These are phyloP conservation scores for Pemphigus obesinymphae DNA, from an alignment of 1,140 invertebrate species.

Conservation along the genomic window DNA sequence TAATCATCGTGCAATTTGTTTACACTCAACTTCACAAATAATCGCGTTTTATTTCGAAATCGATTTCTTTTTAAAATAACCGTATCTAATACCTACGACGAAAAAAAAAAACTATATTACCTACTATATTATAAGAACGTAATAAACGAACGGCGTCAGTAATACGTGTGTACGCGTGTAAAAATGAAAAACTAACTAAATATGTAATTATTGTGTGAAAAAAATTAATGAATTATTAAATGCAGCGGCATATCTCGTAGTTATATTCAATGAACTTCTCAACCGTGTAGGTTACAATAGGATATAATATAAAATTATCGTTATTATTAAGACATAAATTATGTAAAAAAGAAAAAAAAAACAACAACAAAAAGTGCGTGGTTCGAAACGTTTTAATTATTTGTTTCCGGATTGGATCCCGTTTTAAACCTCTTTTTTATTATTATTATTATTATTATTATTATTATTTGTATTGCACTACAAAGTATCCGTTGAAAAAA, in stretches of 20 bases:
- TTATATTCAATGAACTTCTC: conserved; percentile 27
- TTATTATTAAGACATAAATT: conserved; percentile 42
- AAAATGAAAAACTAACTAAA: conserved; percentile 4
- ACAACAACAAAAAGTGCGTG: neutral
- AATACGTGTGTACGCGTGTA: neutral
- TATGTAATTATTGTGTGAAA: conserved; percentile 41
- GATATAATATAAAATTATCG: conserved; percentile 37
- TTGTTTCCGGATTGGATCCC: conserved; percentile 28
- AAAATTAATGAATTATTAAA: conserved; percentile 39
- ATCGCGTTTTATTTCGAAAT: no score
- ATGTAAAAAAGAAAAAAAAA: conserved; percentile 23
- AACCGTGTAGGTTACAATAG: conserved; percentile 37
- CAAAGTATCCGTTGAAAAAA: conserved; percentile 6
- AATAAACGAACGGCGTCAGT: neutral
- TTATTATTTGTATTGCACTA: neutral
- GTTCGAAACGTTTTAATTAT: conserved; percentile 39
- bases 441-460: no score
- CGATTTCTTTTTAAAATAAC: no score
- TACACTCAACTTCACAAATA: no score
- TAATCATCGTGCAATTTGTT: no score
- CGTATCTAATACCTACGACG: no score
- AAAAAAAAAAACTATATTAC: no score
- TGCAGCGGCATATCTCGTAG: neutral
- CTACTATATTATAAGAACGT: no score
- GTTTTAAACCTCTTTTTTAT: neutral